Evolutionary conservation across 2,888 invertebrate genomes (phyloP), one percentile per base, ranked within the genome.

Genomic region (Bedellia somnulentella): DNA sequence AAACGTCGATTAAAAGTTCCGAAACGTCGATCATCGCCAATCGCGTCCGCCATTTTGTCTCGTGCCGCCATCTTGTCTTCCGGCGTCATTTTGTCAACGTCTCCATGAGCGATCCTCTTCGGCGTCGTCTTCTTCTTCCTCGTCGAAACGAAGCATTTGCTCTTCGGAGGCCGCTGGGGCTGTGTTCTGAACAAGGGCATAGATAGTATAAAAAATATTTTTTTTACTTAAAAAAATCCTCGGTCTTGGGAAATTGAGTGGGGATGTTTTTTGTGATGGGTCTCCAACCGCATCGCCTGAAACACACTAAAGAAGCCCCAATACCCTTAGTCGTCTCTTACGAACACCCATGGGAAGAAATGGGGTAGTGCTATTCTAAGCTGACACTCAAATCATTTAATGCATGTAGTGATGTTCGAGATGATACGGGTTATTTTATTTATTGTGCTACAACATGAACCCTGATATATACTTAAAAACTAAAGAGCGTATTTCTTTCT

Each of bases 51-150:
- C 15, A 27, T 9, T 14, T 3, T 26, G 28, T 10, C 15, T 23
- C 17, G 3, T 16, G 28, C 28, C 21, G 26, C 2, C 15, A 27
- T n/a, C n/a, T n/a, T n/a, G n/a, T n/a, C n/a, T n/a, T n/a, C 29
- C 30, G 33, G 33, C 37, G 37, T 25, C n/a, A n/a, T n/a, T n/a
- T 6, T 44, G 79, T 81, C 87, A 92, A 87, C 93, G 92, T 40
- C 93, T 79, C 94, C 94, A 94, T 15, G 92, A 90, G 40, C 93
- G 80, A 45, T 89, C 87, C 57, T 89, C 89, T 24, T 88, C 87
- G 37, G 85, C 86, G 27, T 86, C 87, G 9, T 91, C 89, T 25
- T 93, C 93, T 29, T 93, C 93, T 37, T 93, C 93, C 48, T 93
- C 93, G 42, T 93, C 93, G 49, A 93, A 92, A 41, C 92, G 87